Evolutionary conservation across 2,888 invertebrate species (phyloP).

Genomic region (Caenorhabditis becei): DNA sequence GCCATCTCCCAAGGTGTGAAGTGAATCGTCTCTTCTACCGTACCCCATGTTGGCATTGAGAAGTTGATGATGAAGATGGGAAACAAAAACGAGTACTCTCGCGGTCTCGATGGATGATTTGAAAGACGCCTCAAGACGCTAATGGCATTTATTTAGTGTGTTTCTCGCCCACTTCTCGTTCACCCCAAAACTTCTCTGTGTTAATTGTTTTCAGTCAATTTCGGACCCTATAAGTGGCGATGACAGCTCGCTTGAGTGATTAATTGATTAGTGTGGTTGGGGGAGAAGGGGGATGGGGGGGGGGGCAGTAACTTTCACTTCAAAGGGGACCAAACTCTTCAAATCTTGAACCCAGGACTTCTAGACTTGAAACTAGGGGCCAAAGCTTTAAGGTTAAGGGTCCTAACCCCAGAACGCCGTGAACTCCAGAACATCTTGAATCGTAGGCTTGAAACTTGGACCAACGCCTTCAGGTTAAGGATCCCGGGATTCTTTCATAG

Average conservation of each 20-base stretch:
- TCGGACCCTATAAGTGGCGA: conserved; percentile 57
- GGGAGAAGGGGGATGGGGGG: no score
- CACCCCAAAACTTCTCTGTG: conserved; percentile 31
- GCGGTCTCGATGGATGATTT: conserved; percentile 58
- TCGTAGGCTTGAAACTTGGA: no score
- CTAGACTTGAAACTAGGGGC: no score
- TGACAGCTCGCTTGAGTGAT: conserved; percentile 59
- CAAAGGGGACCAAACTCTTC: no score
- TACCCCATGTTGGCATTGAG: conserved; percentile 47
- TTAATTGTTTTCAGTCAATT: conserved; percentile 60
- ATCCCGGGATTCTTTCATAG: no score
- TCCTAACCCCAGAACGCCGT: no score
- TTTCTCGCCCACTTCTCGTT: conserved; percentile 28
- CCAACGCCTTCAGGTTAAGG: no score
- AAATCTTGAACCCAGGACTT: no score
- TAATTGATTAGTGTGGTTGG: conserved; percentile 55
- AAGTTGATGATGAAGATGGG: conserved; percentile 23
- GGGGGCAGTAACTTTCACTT: no score
- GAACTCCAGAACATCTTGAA: no score
- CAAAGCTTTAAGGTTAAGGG: no score
- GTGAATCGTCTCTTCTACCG: conserved; percentile 13
- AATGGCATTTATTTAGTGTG: conserved; percentile 61
- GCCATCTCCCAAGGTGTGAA: background rate
- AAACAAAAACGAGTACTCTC: conserved; percentile 50
- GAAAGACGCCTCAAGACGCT: conserved; percentile 41